A percentile compares a stretch with the other conserved stretches of the same genome.
Evolutionary conservation across 2,888 invertebrate species (phyloP).

Genomic region (Linnaemya tessellans): DNA sequence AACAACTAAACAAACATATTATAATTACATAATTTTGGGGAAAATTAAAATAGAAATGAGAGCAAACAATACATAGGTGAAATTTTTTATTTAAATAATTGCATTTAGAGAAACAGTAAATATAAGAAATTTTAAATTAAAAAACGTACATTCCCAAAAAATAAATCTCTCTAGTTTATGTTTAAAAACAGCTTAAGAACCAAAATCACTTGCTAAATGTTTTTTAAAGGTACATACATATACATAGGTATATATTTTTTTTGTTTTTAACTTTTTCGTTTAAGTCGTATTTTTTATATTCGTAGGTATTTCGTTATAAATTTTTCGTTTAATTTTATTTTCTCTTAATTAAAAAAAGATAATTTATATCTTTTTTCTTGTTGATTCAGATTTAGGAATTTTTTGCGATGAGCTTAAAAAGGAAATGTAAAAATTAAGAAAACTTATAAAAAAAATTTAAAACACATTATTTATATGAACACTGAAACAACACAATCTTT

Average conservation of each 20-base stretch:
- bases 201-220: constrained; percentile 36
- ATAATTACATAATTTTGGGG: constrained; percentile 66
- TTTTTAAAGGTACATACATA: too few relatives aligned
- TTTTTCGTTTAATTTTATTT: constrained; percentile 46
- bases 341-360: constrained; percentile 12
- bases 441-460: constrained; percentile 23
- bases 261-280: constrained; percentile 23
- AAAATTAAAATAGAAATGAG: constrained; percentile 43
- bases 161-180: constrained; percentile 47
- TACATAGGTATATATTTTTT: too few relatives aligned
- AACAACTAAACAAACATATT: constrained; percentile 58
- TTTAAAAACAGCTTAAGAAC: constrained; percentile 28
- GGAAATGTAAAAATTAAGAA: constrained; percentile 8
- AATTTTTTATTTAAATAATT: neutral
- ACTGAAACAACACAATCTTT: constrained; percentile 35
- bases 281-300: constrained; percentile 55
- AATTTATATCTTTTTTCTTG: constrained; percentile 25
- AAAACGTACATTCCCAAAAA: constrained; percentile 62
- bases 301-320: constrained; percentile 43
- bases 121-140: constrained; percentile 14
- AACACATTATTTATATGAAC: constrained; percentile 28
- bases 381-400: constrained; percentile 61
- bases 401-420: constrained; percentile 65
- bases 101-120: neutral
- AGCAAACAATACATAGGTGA: constrained; percentile 17